Percentiles rank a stretch among this genome's conserved stretches.
Conservation (phyloP, 2,113 vertebrate species). For the Syrrhaptes paradoxus region DNA sequence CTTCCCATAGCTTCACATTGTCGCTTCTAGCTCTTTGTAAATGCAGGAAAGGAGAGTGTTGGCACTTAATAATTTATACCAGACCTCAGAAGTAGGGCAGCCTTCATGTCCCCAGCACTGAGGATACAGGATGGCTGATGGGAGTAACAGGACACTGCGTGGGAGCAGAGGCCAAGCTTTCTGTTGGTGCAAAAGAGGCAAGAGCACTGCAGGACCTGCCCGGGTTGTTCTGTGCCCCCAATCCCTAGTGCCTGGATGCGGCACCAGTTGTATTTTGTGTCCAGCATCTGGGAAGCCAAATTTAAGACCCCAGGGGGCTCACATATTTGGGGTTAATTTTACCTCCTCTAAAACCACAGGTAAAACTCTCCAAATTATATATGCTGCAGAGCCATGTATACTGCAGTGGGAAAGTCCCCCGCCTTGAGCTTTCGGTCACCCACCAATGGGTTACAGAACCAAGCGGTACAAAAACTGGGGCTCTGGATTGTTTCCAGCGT, state of each 20-base stretch:
- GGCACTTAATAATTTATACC: conserved; percentile 7
- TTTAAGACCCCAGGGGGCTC: background rate
- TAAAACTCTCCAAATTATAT: background rate
- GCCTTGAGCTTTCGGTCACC: background rate
- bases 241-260: background rate
- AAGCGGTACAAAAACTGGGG: background rate
- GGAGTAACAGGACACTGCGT: background rate
- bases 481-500: background rate
- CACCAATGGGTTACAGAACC: background rate
- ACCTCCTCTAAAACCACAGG: background rate
- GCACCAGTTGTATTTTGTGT: background rate
- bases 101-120: background rate
- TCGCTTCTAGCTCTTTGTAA: background rate
- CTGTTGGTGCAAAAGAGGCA: background rate
- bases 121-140: background rate
- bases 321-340: background rate
- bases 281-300: background rate
- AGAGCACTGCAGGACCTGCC: background rate
- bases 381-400: background rate
- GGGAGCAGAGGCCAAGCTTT: background rate
- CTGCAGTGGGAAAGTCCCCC: background rate
- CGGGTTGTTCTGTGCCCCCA: accelerated
- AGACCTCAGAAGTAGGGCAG: conserved; percentile 41
- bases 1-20: background rate
- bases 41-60: background rate